Evolutionary conservation across 2,113 vertebrate genomes (phyloP).

Genomic region (Cottus gobio): DNA sequence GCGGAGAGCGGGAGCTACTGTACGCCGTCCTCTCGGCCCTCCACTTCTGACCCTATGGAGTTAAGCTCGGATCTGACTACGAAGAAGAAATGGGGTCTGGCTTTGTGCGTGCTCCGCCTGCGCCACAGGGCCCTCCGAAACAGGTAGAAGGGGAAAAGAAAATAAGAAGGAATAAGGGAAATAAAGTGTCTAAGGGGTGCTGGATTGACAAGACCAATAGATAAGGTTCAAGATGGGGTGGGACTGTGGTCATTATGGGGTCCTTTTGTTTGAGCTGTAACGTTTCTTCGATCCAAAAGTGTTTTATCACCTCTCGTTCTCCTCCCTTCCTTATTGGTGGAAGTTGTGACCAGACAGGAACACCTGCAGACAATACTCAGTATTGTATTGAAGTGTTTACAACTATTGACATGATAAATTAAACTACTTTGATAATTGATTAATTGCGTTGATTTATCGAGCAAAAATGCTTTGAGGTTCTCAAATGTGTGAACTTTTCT

Average conservation of each 20-base stretch:
- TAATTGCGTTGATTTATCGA: background rate
- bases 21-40: background rate
- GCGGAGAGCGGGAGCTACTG: slow-evolving; percentile 1
- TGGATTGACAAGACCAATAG: slow-evolving; percentile 27
- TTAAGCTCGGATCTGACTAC: slow-evolving; percentile 38
- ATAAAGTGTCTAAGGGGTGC: background rate
- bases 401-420: background rate
- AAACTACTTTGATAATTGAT: background rate
- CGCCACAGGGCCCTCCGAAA: slow-evolving; percentile 76
- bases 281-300: background rate
- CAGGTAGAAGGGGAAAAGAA: slow-evolving; percentile 67
- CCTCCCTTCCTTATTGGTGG: background rate
- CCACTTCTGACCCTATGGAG: slow-evolving; percentile 66
- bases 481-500: background rate
- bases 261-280: background rate
- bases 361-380: background rate
- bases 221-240: background rate
- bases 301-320: background rate
- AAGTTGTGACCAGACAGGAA: background rate
- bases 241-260: background rate
- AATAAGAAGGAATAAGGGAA: background rate
- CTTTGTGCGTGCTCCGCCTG: slow-evolving; percentile 77
- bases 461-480: background rate
- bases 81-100: slow-evolving; percentile 76
- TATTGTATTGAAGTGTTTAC: background rate